phyloP scores from a whole-genome alignment of 2,113 vertebrate species.

The Turdus rufiventris region DNA sequence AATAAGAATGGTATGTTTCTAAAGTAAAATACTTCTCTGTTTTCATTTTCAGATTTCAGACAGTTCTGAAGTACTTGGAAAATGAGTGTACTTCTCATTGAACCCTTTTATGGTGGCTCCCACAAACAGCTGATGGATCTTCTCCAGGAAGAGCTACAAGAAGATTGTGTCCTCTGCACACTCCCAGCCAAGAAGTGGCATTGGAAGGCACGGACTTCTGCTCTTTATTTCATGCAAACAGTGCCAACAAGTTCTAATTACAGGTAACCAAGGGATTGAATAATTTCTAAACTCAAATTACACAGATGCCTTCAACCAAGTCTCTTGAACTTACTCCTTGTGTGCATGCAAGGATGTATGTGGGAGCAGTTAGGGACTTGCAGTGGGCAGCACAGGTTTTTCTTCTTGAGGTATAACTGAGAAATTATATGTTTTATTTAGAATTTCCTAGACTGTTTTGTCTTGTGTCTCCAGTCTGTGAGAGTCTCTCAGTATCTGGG shows the following conservation, averaged over 20 bases:
- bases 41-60: conserved; percentile 13
- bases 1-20: neutral
- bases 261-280: conserved; percentile 73
- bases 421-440: neutral
- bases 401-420: neutral
- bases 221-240: conserved; percentile 87
- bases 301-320: neutral
- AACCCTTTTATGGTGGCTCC: conserved; percentile 94
- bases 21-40: neutral
- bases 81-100: conserved; percentile 85
- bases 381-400: neutral
- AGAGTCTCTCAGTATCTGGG: neutral
- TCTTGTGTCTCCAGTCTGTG: neutral
- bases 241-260: conserved; percentile 77
- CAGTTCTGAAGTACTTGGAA: neutral
- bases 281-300: neutral
- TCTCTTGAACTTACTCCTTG: neutral
- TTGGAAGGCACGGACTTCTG: conserved; percentile 89
- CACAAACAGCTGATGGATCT: conserved; percentile 92
- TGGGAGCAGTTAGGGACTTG: neutral
- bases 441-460: neutral
- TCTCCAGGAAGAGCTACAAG: conserved; percentile 76
- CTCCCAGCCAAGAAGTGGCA: conserved; percentile 97
- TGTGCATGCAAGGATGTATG: neutral
- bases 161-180: conserved; percentile 75